Percentiles rank a stretch among this genome's conserved stretches.
Evolutionary conservation across 2,888 invertebrate genomes (phyloP).

Genomic region (Acanthosepion esculentum): DNA sequence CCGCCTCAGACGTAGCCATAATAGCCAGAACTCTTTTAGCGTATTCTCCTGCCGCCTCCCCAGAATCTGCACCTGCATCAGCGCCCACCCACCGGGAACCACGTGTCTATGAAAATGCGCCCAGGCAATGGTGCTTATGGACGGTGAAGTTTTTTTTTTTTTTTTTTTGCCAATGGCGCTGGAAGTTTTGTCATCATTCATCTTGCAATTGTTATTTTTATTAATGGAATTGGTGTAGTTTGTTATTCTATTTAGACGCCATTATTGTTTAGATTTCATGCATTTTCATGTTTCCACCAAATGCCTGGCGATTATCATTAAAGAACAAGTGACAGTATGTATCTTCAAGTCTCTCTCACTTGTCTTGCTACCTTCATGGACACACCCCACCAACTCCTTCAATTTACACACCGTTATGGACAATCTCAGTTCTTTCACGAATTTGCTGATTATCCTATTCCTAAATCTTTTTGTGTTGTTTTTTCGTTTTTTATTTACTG

Average conservation of each 20-base stretch:
- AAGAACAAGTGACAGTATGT: too few species aligned
- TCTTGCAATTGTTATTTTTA: neutral
- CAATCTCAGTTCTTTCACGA: too few species aligned
- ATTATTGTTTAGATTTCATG: neutral
- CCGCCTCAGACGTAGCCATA: too few species aligned
- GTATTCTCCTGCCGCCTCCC: neutral
- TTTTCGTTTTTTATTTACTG: too few species aligned
- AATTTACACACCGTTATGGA: too few species aligned
- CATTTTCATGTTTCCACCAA: neutral
- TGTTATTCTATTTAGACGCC: neutral
- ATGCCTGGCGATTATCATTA: neutral
- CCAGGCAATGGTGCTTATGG: neutral
- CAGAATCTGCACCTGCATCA: neutral
- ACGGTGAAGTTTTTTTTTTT: neutral
- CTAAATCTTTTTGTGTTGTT: too few species aligned
- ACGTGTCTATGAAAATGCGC: neutral
- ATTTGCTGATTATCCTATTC: too few species aligned
- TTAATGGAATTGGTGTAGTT: neutral
- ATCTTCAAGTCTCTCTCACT: too few species aligned
- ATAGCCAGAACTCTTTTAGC: neutral
- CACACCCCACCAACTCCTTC: too few species aligned
- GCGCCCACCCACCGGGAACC: neutral
- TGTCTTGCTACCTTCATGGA: too few species aligned
- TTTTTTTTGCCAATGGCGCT: neutral
- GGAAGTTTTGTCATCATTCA: neutral